phyloP scores from a whole-genome alignment of 2,888 invertebrate species.

The Nysson spinosus region DNA sequence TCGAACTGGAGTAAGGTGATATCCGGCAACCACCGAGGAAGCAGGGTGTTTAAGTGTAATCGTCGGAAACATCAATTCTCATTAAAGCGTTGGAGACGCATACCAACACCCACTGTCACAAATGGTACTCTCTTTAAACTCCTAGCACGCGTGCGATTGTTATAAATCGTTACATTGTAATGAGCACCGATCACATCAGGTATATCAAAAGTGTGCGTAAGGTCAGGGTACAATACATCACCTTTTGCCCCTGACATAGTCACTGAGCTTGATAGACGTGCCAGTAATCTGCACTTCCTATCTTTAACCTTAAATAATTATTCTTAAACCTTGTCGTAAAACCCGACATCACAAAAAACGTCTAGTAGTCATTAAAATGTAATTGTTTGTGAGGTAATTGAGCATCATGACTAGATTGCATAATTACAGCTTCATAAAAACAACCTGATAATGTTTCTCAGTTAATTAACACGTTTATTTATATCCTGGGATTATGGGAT shows the following conservation, averaged over 20 bases:
- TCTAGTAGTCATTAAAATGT: too few relatives aligned
- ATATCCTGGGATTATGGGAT: too few relatives aligned
- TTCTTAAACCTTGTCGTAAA: background rate
- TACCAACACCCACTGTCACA: conserved; percentile 53
- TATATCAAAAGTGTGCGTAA: conserved; percentile 38
- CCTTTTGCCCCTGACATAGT: conserved; percentile 57
- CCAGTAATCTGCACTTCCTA: conserved; percentile 38
- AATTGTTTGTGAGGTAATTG: too few relatives aligned
- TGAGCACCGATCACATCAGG: conserved; percentile 1
- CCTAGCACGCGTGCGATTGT: conserved; percentile 12
- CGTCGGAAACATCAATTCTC: conserved; percentile 74
- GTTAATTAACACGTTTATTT: too few relatives aligned
- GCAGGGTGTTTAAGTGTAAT: conserved; percentile 65
- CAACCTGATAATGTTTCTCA: too few relatives aligned
- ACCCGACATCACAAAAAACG: too few relatives aligned
- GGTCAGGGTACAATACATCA: conserved; percentile 44
- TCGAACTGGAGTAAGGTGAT: too few relatives aligned
- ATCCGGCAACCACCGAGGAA: conserved; percentile 52
- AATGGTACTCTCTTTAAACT: conserved; percentile 1
- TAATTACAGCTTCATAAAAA: too few relatives aligned
- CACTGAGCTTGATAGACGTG: conserved; percentile 31
- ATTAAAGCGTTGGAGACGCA: conserved; percentile 65
- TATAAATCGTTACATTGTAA: conserved; percentile 25
- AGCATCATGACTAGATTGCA: too few relatives aligned
- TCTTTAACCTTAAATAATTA: conserved; percentile 4